Evolutionary conservation across 2,888 invertebrate species (phyloP).

Genomic region (Tipula helvola): DNA sequence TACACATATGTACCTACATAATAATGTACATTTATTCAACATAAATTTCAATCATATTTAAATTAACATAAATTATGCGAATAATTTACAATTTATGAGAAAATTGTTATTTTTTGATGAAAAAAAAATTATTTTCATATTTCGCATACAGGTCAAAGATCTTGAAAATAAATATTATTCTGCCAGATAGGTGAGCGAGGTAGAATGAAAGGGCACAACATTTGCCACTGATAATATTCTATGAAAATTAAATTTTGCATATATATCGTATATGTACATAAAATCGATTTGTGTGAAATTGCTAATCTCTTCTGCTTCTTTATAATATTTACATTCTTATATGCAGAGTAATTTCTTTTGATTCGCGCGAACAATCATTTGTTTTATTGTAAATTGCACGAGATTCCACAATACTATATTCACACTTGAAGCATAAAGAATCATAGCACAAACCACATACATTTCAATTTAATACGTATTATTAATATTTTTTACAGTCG

Average conservation of each 20-base stretch:
- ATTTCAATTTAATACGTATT: background rate
- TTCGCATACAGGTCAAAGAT: background rate
- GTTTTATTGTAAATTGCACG: background rate
- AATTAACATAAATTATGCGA: background rate
- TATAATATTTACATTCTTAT: background rate
- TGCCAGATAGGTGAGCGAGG: background rate
- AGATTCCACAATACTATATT: background rate
- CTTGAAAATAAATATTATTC: background rate
- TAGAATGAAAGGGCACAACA: background rate
- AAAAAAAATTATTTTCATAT: background rate
- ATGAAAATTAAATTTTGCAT: background rate
- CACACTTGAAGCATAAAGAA: background rate
- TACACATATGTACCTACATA: background rate
- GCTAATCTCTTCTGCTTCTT: background rate
- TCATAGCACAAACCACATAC: background rate
- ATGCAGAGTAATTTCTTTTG: background rate
- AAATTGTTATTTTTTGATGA: background rate
- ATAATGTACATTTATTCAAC: background rate
- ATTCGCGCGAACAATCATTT: background rate
- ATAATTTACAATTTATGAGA: background rate
- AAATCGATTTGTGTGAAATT: background rate
- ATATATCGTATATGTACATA: background rate
- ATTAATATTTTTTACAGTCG: background rate
- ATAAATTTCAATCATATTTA: background rate
- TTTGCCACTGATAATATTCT: background rate